A percentile compares a stretch with the other conserved stretches of the same genome.
phyloP scores from a whole-genome alignment of 2,113 vertebrate species.

The Chauna torquata region DNA sequence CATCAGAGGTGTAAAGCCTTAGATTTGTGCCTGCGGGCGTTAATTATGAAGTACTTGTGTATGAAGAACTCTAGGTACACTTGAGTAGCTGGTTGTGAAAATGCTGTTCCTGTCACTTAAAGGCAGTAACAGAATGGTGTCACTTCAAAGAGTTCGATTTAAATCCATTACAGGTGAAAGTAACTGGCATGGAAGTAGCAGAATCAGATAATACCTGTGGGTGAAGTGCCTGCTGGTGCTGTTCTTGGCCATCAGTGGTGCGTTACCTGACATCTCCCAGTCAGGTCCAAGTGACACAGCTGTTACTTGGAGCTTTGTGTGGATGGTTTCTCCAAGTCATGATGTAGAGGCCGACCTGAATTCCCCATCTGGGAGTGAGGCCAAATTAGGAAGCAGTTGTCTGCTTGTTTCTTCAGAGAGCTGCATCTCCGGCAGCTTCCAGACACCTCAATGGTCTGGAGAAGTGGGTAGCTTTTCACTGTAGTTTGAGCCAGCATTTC shows the following conservation, averaged over 20 bases:
- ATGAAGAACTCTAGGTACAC: not conserved
- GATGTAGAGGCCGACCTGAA: not conserved
- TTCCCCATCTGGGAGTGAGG: not conserved
- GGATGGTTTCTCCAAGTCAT: not conserved
- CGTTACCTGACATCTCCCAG: not conserved
- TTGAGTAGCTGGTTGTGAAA: not conserved
- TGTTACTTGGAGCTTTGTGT: not conserved
- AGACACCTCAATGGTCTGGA: not conserved
- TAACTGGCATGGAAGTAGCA: not conserved
- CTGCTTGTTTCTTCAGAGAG: not conserved
- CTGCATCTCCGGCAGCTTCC: not conserved
- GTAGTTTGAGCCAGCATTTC: not conserved
- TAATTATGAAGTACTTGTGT: not conserved
- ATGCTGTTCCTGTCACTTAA: not conserved
- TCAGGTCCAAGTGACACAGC: not conserved
- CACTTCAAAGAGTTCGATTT: not conserved
- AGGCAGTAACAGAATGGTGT: not conserved
- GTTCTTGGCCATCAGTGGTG: not conserved
- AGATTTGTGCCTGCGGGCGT: not conserved
- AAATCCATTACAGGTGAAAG: accelerated
- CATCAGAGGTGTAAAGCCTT: not conserved
- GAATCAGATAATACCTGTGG: not conserved
- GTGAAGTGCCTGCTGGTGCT: not conserved
- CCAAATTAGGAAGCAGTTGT: not conserved
- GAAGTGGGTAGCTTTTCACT: not conserved